Conservation (phyloP, 2,113 vertebrate genomes). For the Eulemur macaco region DNA sequence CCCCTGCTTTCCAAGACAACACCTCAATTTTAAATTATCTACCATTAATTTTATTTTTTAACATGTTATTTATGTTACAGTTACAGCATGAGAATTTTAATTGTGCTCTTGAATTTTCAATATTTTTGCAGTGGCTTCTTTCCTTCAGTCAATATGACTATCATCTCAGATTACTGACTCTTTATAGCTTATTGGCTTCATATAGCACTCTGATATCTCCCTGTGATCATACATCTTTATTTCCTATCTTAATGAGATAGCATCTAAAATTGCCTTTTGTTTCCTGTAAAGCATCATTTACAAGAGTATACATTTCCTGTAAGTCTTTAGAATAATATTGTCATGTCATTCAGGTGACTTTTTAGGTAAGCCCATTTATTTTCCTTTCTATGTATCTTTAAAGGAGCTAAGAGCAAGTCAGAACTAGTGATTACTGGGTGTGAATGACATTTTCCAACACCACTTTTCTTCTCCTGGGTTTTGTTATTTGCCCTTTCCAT, state of each 20-base stretch:
- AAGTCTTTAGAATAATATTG: not conserved
- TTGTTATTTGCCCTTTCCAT: not conserved
- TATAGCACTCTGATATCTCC: not conserved
- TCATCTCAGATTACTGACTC: not conserved
- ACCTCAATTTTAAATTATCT: not conserved
- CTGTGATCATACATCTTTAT: not conserved
- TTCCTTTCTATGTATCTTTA: not conserved
- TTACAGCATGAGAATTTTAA: not conserved
- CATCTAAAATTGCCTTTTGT: constrained; percentile 20
- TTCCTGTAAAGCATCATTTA: not conserved
- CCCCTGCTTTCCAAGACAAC: not conserved
- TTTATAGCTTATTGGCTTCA: not conserved
- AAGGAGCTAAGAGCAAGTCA: not conserved
- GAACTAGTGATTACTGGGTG: not conserved
- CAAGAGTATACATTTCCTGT: not conserved
- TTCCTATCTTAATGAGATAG: constrained; percentile 6
- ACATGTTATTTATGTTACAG: not conserved
- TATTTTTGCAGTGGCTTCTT: not conserved
- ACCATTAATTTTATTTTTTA: not conserved
- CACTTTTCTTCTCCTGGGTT: not conserved
- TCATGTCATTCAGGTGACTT: not conserved
- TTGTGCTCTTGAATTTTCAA: not conserved
- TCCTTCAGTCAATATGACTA: not conserved
- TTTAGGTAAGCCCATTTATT: not conserved
- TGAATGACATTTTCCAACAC: not conserved